Percentiles rank a stretch among this genome's conserved stretches.
phyloP scores from a whole-genome alignment of 2,113 vertebrate genomes.

The Melospiza georgiana region DNA sequence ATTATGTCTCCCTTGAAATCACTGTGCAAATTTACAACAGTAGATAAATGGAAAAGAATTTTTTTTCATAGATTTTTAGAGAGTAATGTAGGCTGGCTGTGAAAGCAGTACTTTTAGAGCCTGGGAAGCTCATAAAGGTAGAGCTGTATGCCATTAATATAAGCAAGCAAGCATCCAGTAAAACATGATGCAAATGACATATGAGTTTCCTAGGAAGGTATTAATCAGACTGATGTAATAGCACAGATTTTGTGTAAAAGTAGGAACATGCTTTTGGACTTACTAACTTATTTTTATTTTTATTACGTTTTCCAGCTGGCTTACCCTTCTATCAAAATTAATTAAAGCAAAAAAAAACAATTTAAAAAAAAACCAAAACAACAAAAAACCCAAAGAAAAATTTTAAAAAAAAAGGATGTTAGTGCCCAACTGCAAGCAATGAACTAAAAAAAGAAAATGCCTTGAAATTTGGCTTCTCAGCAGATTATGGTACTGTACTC shows the following conservation, averaged over 20 bases:
- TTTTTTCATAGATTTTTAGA: conserved; percentile 11
- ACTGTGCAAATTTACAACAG: conserved; percentile 10
- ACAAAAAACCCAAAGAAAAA: background rate
- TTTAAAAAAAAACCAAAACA: background rate
- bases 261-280: background rate
- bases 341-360: background rate
- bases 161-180: background rate
- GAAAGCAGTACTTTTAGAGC: background rate
- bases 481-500: background rate
- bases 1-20: conserved; percentile 2
- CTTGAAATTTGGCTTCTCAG: background rate
- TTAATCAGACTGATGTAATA: conserved; percentile 9
- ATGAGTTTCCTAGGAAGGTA: background rate
- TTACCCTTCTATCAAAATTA: background rate
- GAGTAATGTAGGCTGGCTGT: background rate
- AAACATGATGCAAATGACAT: conserved; percentile 3
- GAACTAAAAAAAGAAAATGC: background rate
- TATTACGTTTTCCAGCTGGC: background rate
- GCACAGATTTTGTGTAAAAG: background rate
- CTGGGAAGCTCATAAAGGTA: conserved; percentile 4
- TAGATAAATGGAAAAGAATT: conserved; percentile 40
- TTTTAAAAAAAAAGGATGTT: background rate
- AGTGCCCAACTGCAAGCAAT: background rate
- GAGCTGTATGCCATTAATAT: background rate
- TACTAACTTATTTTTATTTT: background rate